Conservation (phyloP, 2,888 invertebrate species). For the Aleiodes leptofemur region DNA sequence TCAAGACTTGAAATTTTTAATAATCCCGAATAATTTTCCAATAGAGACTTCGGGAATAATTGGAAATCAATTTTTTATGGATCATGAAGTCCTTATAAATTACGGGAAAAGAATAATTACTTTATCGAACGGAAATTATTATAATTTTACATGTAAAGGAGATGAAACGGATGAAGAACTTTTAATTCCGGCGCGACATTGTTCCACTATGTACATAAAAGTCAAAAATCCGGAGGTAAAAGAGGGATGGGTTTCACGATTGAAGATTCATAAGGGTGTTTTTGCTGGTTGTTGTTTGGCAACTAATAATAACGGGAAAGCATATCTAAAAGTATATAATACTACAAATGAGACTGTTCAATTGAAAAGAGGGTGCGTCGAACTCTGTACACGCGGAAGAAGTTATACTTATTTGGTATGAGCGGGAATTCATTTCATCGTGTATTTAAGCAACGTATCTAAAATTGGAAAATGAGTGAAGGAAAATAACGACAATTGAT, state of each 20-base stretch:
- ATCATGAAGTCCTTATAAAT: conserved; percentile 31
- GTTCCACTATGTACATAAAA: neutral
- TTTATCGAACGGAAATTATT: neutral
- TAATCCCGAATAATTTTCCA: conserved; percentile 43
- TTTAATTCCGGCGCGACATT: neutral
- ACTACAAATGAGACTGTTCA: too few species aligned
- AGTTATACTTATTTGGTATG: too few species aligned
- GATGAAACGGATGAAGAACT: neutral
- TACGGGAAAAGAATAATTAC: conserved; percentile 30
- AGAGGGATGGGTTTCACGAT: conserved; percentile 1
- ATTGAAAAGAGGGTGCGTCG: too few species aligned
- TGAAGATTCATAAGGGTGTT: neutral
- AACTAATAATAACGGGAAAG: neutral
- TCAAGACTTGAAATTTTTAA: conserved; percentile 33
- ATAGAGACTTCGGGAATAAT: conserved; percentile 46
- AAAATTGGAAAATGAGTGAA: too few species aligned
- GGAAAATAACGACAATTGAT: too few species aligned
- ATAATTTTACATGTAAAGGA: neutral
- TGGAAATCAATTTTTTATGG: conserved; percentile 44
- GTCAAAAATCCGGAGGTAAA: conserved; percentile 14
- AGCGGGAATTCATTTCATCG: too few species aligned
- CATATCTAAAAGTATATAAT: neutral
- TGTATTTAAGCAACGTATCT: too few species aligned
- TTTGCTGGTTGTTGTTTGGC: neutral
- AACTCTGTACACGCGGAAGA: too few species aligned